Evolutionary conservation across 2,888 invertebrate genomes (phyloP), one percentile per base, ranked within the genome.

Genomic region (Taphrorychus bicolor): DNA sequence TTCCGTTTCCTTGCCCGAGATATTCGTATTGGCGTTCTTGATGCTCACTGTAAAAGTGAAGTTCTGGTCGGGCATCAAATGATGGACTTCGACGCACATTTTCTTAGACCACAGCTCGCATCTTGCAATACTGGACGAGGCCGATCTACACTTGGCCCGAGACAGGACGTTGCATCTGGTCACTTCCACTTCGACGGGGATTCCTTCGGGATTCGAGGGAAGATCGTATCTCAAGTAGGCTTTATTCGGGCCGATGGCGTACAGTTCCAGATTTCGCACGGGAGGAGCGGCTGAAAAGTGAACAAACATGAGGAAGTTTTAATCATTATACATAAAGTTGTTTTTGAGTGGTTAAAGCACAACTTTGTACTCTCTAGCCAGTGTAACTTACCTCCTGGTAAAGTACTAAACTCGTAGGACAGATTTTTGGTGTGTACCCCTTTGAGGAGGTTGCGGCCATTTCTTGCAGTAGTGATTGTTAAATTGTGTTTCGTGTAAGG

Each of bases 151-250:
- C 52, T 76, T 76, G 19, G 72, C 74, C 42, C 71, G 69, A 18
- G 75, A 73, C 1, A 77, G 62, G 3, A 74, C 68, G 58, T 76
- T 76, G 52, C 80, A 81, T 62, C 71, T 72, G 5, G 60, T 74
- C 5, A 79, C 68, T 67, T 78, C 76, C 3, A 78, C 66, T 23
- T 73, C 73, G 14, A 63, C 66, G 3, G 79, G 77, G 14, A 74
- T 48, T 5, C 81, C 81, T 22, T 69, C 67, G 17, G 73, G 54
- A 53, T 72, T 71, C 16, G 66, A 60, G 2, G 81, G 79, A 49
- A 81, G 69, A 56, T 79, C 76, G 71, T 76, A 82, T 19, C 81
- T 72, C 22, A 82, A 63, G 11, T 74, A 75, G 3, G 79, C 77
- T 0, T 73, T 74, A 24, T 75, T 70, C 40, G 70, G 58, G 53